Base-by-base conservation (phyloP, 2,797 vertebrate genomes). In the Taeniopygia guttata region DNA sequence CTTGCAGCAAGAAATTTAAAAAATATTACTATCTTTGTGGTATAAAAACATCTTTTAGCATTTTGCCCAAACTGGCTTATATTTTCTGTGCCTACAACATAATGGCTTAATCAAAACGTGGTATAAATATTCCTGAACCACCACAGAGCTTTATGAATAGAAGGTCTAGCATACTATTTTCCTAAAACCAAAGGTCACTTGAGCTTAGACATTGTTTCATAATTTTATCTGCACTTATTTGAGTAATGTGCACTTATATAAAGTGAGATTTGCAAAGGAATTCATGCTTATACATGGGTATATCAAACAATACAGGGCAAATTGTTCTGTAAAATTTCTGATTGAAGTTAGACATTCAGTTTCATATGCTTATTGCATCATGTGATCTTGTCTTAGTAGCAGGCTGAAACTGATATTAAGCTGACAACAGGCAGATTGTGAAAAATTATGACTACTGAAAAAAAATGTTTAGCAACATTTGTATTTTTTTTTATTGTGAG, bases 171-270 rank as follows among this genome's bases (percentile, higher is more conserved):
- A 49, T 21, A 52, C 1, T 58, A 3, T 79, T 56, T 80, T 52
- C 12, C 36, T 81, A 36, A 66, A 84, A 84, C 25, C 1, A 49
- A 68, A 52, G 8, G 23, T n/a, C 8, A 40, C 1, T 42, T 60
- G 9, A 69, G 7, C 3, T 64, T 27, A 69, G 20, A 2, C 5
- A 14, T 16, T 56, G 15, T 78, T 85, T 84, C 30, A 58, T 36
- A 34, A 36, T 64, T 68, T 69, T 62, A 40, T 40, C 38, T 40
- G 38, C 38, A 48, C 1, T 51, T 11, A 14, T 34, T 56, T 30
- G 14, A 49, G 7, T 42, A 49, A 42, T 1, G 0, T 29, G 15
- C 1, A 10, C 7, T 77, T 12, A 3, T 10, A 12, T 7, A 54
- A 17, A 62, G 14, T 18, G 12, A 81, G 5, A 32, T 48, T 94